phyloP scores from a whole-genome alignment of 1,140 invertebrate species.

The Drosophila parvula region DNA sequence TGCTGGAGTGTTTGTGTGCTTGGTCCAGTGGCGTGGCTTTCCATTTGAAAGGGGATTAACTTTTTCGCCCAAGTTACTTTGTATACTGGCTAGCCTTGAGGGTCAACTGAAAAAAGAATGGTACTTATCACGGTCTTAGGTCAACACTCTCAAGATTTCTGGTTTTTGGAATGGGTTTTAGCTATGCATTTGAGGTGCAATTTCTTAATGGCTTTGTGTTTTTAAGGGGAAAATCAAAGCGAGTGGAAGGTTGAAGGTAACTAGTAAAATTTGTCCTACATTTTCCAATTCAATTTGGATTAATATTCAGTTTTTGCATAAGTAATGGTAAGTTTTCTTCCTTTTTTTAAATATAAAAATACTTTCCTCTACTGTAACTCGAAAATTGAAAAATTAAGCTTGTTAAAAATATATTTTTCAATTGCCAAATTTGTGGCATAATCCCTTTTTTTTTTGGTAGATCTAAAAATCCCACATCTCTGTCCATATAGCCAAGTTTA shows the following conservation, averaged over 20 bases:
- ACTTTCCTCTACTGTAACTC: no score
- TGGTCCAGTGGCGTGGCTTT: conserved; percentile 19
- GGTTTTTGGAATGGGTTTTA: background rate
- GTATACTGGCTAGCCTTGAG: background rate
- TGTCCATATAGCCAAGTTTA: conserved; percentile 27
- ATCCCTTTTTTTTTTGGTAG: background rate
- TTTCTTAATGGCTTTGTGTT: conserved; percentile 17
- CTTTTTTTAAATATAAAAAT: background rate
- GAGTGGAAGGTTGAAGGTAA: background rate
- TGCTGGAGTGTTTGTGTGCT: background rate
- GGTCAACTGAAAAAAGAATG: background rate
- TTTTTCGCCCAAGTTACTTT: conserved; percentile 22
- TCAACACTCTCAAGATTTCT: conserved; percentile 6
- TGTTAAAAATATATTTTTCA: no score
- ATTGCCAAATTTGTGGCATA: background rate
- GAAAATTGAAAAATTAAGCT: background rate
- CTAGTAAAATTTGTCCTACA: background rate
- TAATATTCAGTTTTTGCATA: background rate
- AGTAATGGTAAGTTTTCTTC: background rate
- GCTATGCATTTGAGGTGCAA: conserved; percentile 9
- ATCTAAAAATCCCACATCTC: background rate
- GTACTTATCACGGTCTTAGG: conserved; percentile 10
- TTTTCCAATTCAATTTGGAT: background rate
- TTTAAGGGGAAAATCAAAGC: background rate
- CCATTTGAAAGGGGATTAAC: conserved; percentile 30